Conservation (phyloP, 2,888 invertebrate genomes). For the Tetragonula carbonaria region DNA sequence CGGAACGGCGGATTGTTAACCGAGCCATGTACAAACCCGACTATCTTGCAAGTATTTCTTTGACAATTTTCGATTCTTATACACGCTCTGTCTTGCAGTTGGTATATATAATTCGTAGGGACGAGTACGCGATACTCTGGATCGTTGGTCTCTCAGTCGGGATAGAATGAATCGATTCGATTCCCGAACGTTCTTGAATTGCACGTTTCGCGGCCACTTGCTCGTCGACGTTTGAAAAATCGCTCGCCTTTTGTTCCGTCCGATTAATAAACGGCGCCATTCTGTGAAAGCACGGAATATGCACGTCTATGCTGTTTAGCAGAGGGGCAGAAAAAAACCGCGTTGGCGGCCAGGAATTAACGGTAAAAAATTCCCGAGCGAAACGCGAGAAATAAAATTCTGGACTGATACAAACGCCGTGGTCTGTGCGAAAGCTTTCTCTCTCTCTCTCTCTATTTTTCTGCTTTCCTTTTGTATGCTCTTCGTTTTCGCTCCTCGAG, state of each 20-base stretch:
- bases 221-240: constrained; percentile 42
- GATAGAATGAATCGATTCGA: constrained; percentile 8
- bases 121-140: neutral
- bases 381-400: constrained; percentile 57
- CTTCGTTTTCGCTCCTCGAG: constrained; percentile 46
- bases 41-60: neutral
- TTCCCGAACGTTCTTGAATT: constrained; percentile 40
- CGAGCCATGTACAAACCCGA: neutral
- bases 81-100: no score
- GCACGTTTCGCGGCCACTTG: constrained; percentile 54
- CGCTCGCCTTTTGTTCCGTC: constrained; percentile 32
- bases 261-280: constrained; percentile 59
- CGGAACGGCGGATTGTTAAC: neutral
- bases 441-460: neutral
- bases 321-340: constrained; percentile 18
- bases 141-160: neutral
- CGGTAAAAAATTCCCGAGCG: constrained; percentile 46
- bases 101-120: neutral
- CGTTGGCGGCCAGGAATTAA: constrained; percentile 40
- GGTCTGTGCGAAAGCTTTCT: neutral
- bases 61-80: neutral
- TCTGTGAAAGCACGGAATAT: constrained; percentile 13
- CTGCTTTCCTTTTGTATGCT: neutral
- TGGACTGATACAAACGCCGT: constrained; percentile 21
- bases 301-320: constrained; percentile 18